Percentiles rank a stretch among this genome's conserved stretches.
phyloP scores from a whole-genome alignment of 2,113 vertebrate genomes.

The Mandrillus leucophaeus region DNA sequence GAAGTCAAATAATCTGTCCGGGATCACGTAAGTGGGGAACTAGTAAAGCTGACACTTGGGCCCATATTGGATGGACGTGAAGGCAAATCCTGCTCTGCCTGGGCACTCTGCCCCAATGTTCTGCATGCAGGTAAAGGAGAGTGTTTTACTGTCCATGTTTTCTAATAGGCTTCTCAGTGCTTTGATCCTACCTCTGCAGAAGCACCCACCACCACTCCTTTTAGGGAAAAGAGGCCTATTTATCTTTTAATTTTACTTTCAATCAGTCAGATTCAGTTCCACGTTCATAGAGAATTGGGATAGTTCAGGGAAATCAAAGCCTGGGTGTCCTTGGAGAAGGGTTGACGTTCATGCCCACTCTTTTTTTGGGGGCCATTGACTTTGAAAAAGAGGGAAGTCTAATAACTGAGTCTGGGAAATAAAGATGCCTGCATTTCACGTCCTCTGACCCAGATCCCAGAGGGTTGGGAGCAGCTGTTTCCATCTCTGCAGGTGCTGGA shows the following conservation, averaged over 20 bases:
- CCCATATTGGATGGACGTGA: accelerated
- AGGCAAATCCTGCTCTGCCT: accelerated
- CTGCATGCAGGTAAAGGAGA: background rate
- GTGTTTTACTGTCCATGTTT: background rate
- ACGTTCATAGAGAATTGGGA: background rate
- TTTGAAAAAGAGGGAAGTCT: background rate
- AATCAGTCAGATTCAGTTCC: background rate
- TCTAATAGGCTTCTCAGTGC: background rate
- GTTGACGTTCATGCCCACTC: background rate
- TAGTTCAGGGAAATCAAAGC: background rate
- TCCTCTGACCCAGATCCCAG: background rate
- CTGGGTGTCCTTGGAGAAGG: background rate
- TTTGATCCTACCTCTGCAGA: background rate
- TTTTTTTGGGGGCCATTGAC: background rate
- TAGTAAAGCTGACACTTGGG: background rate
- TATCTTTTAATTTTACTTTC: background rate
- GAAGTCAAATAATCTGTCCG: background rate
- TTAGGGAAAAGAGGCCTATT: background rate
- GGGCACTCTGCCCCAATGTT: background rate
- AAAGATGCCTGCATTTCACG: no score
- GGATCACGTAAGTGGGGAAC: background rate
- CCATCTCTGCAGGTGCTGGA: background rate
- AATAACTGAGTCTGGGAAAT: background rate
- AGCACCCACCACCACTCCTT: background rate
- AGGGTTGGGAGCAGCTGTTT: background rate